A percentile compares a stretch with the other conserved stretches of the same genome.
Conservation (phyloP, 2,888 invertebrate species). For the Myopa testacea region DNA sequence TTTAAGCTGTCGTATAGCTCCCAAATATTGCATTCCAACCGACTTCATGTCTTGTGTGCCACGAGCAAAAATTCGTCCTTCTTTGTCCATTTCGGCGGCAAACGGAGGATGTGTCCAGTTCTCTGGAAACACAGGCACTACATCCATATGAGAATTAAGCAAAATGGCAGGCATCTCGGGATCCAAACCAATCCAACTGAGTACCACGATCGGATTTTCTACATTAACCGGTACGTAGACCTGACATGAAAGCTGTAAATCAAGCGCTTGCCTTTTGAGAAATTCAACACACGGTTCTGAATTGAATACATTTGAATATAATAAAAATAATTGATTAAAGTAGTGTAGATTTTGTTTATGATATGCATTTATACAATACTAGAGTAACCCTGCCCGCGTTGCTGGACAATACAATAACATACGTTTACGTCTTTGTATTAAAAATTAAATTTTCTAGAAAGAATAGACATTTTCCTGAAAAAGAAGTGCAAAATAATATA, state of each 20-base stretch:
- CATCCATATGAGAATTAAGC: conserved; percentile 96
- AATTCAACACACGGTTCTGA: conserved; percentile 81
- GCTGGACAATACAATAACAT: too few species aligned
- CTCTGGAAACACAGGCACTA: conserved; percentile 93
- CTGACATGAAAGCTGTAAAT: conserved; percentile 76
- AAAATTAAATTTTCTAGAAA: too few species aligned
- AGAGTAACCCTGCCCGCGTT: too few species aligned
- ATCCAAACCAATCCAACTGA: conserved; percentile 86
- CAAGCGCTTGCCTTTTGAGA: conserved; percentile 78
- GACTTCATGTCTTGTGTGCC: conserved; percentile 93
- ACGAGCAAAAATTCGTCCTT: conserved; percentile 88
- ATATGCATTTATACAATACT: background rate
- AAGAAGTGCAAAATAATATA: too few species aligned
- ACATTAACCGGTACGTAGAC: conserved; percentile 74
- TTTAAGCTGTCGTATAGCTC: conserved; percentile 78
- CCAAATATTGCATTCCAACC: conserved; percentile 82
- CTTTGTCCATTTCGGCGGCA: conserved; percentile 83
- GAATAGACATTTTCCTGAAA: too few species aligned
- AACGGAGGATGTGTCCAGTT: conserved; percentile 93
- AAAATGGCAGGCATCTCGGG: conserved; percentile 79
- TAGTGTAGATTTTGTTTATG: background rate
- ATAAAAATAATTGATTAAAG: background rate
- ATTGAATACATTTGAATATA: background rate
- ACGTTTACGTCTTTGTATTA: too few species aligned
- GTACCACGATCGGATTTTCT: conserved; percentile 82